Conservation (phyloP, 37 sponge, comb jelly and placozoan species). For the Lycopodina hypogea region DNA sequence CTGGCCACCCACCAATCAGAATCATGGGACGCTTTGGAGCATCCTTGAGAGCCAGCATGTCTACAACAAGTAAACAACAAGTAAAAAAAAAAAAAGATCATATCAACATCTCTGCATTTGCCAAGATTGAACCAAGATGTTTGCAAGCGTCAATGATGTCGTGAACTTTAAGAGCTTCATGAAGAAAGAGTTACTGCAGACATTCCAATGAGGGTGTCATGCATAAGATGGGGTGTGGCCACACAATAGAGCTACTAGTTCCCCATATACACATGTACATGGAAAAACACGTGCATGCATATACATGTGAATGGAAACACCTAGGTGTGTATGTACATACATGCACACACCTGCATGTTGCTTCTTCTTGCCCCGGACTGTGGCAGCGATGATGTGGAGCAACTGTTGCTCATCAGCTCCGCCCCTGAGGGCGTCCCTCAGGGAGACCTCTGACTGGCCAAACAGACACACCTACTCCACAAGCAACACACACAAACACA, state of each 20-base stretch:
- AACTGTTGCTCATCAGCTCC: constrained; percentile 67
- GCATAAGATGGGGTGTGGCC: too few relatives aligned
- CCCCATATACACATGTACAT: too few relatives aligned
- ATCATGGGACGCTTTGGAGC: constrained; percentile 97
- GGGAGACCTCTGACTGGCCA: constrained; percentile 90
- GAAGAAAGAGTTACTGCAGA: too few relatives aligned
- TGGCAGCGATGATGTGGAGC: constrained; percentile 60
- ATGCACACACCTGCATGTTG: constrained; percentile 98
- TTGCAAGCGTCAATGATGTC: too few relatives aligned
- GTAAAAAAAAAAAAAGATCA: too few relatives aligned
- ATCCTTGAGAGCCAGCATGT: constrained; percentile 78
- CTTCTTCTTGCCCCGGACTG: constrained; percentile 87
- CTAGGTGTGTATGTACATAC: too few relatives aligned
- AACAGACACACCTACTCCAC: constrained; percentile 89
- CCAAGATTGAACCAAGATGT: too few relatives aligned
- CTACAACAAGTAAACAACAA: constrained; percentile 47
- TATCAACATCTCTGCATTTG: background rate
- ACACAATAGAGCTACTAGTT: too few relatives aligned
- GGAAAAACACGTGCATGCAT: too few relatives aligned
- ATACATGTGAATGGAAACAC: too few relatives aligned
- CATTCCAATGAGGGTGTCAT: too few relatives aligned
- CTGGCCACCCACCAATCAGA: constrained; percentile 92
- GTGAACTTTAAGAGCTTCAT: too few relatives aligned
- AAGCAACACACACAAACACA: background rate
- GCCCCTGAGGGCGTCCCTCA: constrained; percentile 78